Conservation (phyloP, 1,140 invertebrate species). For the Dermatophagoides farinae region DNA sequence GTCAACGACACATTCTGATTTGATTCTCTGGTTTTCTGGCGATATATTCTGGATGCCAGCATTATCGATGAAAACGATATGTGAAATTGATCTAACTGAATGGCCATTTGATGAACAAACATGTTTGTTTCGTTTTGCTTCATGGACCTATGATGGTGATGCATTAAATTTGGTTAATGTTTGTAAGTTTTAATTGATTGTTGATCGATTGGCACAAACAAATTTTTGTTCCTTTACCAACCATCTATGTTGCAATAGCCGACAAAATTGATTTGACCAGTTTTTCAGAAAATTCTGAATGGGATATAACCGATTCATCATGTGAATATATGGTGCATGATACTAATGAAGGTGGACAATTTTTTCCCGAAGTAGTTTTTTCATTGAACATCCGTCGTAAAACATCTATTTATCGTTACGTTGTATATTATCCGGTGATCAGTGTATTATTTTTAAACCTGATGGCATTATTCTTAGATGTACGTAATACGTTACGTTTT, state of each 20-base stretch:
- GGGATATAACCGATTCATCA: conserved; percentile 84
- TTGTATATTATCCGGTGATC: background rate
- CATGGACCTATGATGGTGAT: conserved; percentile 84
- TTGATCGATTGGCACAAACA: background rate
- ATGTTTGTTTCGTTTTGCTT: conserved; percentile 87
- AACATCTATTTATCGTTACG: conserved; percentile 61
- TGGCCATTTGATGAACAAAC: conserved; percentile 94
- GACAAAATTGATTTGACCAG: conserved; percentile 57
- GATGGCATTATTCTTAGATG: background rate
- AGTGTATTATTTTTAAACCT: background rate
- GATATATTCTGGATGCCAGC: conserved; percentile 35
- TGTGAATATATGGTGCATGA: conserved; percentile 47
- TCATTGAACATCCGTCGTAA: conserved; percentile 86
- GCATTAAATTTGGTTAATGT: background rate
- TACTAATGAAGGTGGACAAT: conserved; percentile 53
- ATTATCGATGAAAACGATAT: conserved; percentile 94
- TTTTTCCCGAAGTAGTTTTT: conserved; percentile 72
- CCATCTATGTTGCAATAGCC: background rate
- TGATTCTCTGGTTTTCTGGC: conserved; percentile 67
- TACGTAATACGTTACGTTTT: background rate
- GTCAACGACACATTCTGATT: conserved; percentile 43
- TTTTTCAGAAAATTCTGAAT: conserved; percentile 87
- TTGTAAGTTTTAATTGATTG: conserved; percentile 6
- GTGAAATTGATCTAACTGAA: conserved; percentile 79
- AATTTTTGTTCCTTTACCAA: background rate